These are phyloP conservation scores for Pocillopora verrucosa DNA, from an alignment of 64 coral and sea anemone species.

Conservation along the genomic window DNA sequence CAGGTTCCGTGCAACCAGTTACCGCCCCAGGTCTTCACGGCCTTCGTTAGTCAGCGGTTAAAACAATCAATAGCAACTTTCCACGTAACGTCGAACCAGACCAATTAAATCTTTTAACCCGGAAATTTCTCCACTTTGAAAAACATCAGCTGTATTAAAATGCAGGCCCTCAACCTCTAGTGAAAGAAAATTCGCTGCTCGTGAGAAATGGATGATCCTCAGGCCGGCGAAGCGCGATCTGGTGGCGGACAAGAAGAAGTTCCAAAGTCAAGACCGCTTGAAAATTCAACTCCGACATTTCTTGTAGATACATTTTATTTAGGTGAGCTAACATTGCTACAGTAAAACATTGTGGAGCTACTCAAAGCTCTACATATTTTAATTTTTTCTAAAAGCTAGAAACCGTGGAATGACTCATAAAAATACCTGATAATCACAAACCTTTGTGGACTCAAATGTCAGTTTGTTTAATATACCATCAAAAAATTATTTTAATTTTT, in stretches of 20 bases:
- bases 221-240: background rate
- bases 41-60: background rate
- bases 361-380: background rate
- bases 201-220: constrained; percentile 2
- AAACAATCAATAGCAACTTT: constrained; percentile 18
- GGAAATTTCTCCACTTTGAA: background rate
- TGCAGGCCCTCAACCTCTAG: background rate
- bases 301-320: constrained; percentile 2
- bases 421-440: too few relatives aligned
- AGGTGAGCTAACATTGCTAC: background rate
- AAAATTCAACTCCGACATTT: constrained; percentile 29
- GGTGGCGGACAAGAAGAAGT: background rate
- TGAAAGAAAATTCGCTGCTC: background rate
- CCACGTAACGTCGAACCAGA: background rate
- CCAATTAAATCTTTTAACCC: background rate
- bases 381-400: too few relatives aligned
- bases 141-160: background rate
- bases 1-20: background rate
- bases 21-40: background rate
- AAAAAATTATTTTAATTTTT: too few relatives aligned
- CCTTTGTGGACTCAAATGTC: too few relatives aligned
- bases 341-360: background rate
- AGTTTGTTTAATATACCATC: too few relatives aligned
- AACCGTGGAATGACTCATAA: too few relatives aligned
- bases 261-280: background rate